Evolutionary conservation across 2,113 vertebrate species (phyloP).

Genomic region (Pongo abelii): DNA sequence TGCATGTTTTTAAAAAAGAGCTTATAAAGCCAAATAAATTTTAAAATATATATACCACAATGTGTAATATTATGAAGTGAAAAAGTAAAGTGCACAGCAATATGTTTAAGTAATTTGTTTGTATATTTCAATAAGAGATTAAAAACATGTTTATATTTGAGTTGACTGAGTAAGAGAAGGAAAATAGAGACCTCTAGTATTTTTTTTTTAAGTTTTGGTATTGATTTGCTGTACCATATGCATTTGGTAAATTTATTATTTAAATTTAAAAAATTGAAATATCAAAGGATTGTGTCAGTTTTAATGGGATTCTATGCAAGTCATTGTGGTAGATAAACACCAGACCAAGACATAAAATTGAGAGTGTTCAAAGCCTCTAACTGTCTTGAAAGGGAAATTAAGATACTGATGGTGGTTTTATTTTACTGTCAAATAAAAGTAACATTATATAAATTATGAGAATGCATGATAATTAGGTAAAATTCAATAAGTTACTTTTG

Average conservation of each 20-base stretch:
- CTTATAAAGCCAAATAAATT: not conserved
- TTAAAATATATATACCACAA: not conserved
- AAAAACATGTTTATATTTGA: not conserved
- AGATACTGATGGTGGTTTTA: not conserved
- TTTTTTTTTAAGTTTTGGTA: not conserved
- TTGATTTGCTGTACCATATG: not conserved
- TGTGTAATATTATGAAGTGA: not conserved
- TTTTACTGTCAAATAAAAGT: not conserved
- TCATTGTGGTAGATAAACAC: not conserved
- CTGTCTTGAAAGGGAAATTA: not conserved
- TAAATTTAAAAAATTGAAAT: not conserved
- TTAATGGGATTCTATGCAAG: not conserved
- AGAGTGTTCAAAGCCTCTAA: not conserved
- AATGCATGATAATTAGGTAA: not conserved
- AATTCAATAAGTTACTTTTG: not conserved
- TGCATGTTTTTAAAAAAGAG: not conserved
- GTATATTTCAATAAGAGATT: not conserved
- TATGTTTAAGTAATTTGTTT: not conserved
- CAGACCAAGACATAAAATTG: not conserved
- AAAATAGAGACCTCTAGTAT: not conserved
- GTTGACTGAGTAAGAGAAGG: not conserved
- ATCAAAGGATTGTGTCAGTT: not conserved
- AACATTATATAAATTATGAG: not conserved
- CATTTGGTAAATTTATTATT: not conserved
- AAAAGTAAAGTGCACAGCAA: not conserved